Percentiles rank a stretch among this genome's conserved stretches.
These are phyloP conservation scores for Heteromurus nitidus DNA, from an alignment of 2,888 invertebrate genomes.

Conservation along the genomic window DNA sequence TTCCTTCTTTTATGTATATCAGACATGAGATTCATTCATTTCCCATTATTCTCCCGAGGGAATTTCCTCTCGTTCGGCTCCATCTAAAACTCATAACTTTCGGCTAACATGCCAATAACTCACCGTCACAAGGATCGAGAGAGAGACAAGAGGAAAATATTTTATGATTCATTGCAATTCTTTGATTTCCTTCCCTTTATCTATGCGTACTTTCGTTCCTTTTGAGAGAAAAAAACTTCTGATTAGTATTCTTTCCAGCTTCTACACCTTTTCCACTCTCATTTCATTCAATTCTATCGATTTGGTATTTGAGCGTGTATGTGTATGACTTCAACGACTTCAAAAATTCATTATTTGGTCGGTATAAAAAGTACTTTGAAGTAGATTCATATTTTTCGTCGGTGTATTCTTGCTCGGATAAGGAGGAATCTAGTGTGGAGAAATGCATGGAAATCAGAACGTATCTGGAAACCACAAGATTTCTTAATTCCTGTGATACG, in stretches of 20 bases:
- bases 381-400: no score
- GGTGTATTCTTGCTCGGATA: no score
- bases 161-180: slow-evolving; percentile 34
- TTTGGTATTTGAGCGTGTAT: no score
- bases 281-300: slow-evolving; percentile 51
- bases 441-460: no score
- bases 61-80: no score
- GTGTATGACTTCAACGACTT: no score
- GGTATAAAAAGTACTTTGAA: no score
- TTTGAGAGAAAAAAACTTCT: slow-evolving; percentile 5
- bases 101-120: slow-evolving; percentile 53
- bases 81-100: no score
- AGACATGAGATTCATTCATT: slow-evolving; percentile 23
- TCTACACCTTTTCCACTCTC: slow-evolving; percentile 44
- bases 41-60: slow-evolving; percentile 37
- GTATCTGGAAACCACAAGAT: no score
- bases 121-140: slow-evolving; percentile 24
- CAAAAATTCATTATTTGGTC: no score
- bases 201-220: no score
- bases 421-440: no score
- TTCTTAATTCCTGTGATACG: slow-evolving; percentile 38
- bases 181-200: neutral
- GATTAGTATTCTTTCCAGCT: slow-evolving; percentile 41
- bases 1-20: slow-evolving; percentile 20
- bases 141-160: slow-evolving; percentile 4